These are phyloP conservation scores for Trogon surrucura DNA, from an alignment of 2,113 vertebrate species.

Conservation along the genomic window DNA sequence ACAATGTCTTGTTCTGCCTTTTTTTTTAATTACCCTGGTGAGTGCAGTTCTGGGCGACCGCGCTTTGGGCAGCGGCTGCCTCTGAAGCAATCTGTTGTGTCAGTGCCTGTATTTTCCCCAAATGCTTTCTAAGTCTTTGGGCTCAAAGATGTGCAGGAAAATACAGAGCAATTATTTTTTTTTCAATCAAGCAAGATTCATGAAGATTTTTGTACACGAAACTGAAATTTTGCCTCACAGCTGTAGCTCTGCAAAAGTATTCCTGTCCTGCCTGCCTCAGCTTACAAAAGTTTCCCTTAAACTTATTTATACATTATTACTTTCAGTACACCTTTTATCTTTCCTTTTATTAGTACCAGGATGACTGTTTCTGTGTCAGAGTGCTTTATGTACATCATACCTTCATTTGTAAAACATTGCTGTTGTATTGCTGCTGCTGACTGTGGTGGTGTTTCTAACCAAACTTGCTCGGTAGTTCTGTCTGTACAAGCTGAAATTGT, in stretches of 20 bases:
- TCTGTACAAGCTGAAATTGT: not conserved
- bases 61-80: not conserved
- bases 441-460: not conserved
- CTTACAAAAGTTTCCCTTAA: not conserved
- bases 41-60: not conserved
- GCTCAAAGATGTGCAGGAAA: not conserved
- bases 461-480: not conserved
- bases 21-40: not conserved
- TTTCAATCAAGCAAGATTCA: not conserved
- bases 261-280: not conserved
- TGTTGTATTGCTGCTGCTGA: not conserved
- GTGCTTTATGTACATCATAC: not conserved
- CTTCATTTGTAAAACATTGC: not conserved
- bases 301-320: rapidly evolving
- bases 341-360: not conserved
- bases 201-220: not conserved
- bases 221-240: not conserved
- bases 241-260: not conserved
- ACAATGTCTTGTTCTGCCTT: rapidly evolving
- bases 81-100: not conserved
- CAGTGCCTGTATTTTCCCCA: not conserved
- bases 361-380: not conserved
- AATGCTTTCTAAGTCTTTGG: not conserved
- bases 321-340: not conserved
- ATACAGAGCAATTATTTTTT: not conserved